A percentile compares a stretch with the other conserved stretches of the same genome.
Evolutionary conservation across 2,797 vertebrate genomes (phyloP).

Genomic region (Urophycis tenuis): DNA sequence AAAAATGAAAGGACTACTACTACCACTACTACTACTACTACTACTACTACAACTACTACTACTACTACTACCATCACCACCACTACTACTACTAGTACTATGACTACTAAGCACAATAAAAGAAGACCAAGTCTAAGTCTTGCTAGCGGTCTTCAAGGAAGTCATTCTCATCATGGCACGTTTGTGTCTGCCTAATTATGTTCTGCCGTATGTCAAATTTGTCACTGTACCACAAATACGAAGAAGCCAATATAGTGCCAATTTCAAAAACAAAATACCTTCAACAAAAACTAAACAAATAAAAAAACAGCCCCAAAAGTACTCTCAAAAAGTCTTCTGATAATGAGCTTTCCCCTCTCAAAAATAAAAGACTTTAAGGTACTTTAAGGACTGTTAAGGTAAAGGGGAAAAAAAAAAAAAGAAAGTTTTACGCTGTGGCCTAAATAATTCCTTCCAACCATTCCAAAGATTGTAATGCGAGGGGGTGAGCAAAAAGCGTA

Average conservation of each 20-base stretch:
- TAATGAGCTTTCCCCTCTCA: background rate
- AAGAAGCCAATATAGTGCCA: background rate
- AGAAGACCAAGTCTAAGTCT: background rate
- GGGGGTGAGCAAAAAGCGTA: background rate
- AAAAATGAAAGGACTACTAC: background rate
- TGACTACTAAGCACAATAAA: background rate
- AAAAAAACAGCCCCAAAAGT: background rate
- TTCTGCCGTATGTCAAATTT: background rate
- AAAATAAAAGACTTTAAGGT: background rate
- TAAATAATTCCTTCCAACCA: background rate
- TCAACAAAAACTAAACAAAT: background rate
- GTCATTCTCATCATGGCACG: background rate
- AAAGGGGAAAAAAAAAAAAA: background rate
- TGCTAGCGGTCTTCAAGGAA: background rate
- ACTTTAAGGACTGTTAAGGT: too few species aligned
- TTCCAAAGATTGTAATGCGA: background rate
- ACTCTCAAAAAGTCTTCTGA: background rate
- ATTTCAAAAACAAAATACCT: background rate
- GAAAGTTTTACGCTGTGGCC: background rate
- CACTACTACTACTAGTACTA: background rate
- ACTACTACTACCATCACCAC: background rate
- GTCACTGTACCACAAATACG: conserved; percentile 1
- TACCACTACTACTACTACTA: background rate
- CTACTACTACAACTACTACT: background rate
- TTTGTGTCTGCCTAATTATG: background rate